Base-by-base conservation (phyloP, 2,797 vertebrate genomes). In the Ctenosaura bakeri region DNA sequence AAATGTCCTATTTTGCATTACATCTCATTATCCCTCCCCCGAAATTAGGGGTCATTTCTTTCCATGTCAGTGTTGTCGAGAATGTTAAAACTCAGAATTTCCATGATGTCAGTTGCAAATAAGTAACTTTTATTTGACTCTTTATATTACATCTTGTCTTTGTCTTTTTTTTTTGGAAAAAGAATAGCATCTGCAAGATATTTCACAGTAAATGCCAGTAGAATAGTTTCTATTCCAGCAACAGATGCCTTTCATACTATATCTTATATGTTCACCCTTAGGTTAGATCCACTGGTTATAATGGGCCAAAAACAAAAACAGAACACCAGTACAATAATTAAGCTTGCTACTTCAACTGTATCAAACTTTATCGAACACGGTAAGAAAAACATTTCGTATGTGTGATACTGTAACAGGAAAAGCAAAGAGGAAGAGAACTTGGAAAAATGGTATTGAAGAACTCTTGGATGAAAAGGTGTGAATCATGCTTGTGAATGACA, bases 11-110 rank as follows among this genome's bases (percentile, higher is more conserved):
- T 93, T 92, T 90, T 94, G 92, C 93, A 93, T 85, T 96, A 85
- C 93, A 91, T 94, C 89, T 84, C 96, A 94, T 96, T 95, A 95
- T 86, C 86, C 88, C 90, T 92, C 76, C 86, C 94, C 10, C 73
- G 35, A 92, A 92, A 89, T 95, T 93, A 89, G 54, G 9, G 92
- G 92, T 95, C 91, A 95, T 86, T 88, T 91, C 69, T 42, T 93
- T 52, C 14, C 87, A 86, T 87, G 66, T 90, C 88, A 83, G 66
- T 56, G 38, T 83, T 92, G 84, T 86, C 73, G 78, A 85, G 92
- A 87, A 92, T 38, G 42, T 91, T 88, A 92, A 94, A 92, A 93
- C 83, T 85, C 24, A 81, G 87, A 89, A 94, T 69, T 86, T 94
- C 22, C 56, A 71, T 59, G 83, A 89, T 62, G 83, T 76, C 91